Evolutionary conservation across 2,888 invertebrate genomes (phyloP).

Genomic region (Lagria hirta): DNA sequence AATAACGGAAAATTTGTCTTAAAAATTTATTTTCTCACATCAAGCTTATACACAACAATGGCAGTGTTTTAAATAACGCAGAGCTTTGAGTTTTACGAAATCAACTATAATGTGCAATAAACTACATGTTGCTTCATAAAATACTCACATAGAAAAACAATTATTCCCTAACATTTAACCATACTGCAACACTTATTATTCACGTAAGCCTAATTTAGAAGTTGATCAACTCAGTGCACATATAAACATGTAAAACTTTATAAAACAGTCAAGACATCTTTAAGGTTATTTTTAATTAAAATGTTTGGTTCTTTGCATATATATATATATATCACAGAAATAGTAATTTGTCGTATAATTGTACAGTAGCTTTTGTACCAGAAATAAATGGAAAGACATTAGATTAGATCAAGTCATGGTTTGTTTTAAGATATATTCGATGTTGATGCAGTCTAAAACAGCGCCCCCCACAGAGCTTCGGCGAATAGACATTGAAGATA

Average conservation of each 20-base stretch:
- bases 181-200: too few relatives aligned
- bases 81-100: neutral
- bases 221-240: too few relatives aligned
- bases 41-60: constrained; percentile 25
- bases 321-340: constrained; percentile 23
- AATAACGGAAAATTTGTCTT: constrained; percentile 4
- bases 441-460: constrained; percentile 64
- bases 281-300: too few relatives aligned
- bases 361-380: constrained; percentile 13
- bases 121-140: constrained; percentile 13
- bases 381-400: too few relatives aligned
- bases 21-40: constrained; percentile 20
- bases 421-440: constrained; percentile 51
- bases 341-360: constrained; percentile 14
- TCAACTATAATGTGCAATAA: neutral
- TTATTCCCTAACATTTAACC: too few relatives aligned
- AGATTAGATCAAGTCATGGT: constrained; percentile 40
- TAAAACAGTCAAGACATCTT: too few relatives aligned
- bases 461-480: constrained; percentile 69
- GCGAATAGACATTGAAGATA: constrained; percentile 66
- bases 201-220: too few relatives aligned
- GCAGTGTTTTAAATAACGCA: constrained; percentile 22
- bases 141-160: constrained; percentile 6
- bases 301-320: constrained; percentile 18
- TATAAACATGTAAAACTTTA: too few relatives aligned